Conservation (phyloP, 2,888 invertebrate genomes). For the Leuctra nigra region DNA sequence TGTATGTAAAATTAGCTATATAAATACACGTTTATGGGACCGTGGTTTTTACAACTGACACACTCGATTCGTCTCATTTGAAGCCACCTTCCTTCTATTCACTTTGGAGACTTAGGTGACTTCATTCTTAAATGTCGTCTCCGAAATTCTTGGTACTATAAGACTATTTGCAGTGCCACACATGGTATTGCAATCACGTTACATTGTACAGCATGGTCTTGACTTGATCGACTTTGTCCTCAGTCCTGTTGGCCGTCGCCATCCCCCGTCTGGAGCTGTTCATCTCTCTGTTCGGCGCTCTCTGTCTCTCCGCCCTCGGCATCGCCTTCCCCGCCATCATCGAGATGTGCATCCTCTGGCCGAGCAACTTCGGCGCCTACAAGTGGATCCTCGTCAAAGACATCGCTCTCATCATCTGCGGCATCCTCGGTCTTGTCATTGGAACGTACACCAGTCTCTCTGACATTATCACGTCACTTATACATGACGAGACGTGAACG, state of each 20-base stretch:
- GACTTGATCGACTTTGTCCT: no score
- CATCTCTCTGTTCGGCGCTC: constrained; percentile 78
- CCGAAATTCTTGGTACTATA: no score
- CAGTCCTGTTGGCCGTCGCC: constrained; percentile 74
- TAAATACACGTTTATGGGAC: no score
- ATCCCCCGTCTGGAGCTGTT: constrained; percentile 76
- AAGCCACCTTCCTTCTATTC: no score
- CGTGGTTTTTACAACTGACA: no score
- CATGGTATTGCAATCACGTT: no score
- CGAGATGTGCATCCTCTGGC: constrained; percentile 71
- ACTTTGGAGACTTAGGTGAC: no score
- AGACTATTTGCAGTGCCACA: no score
- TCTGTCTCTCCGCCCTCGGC: constrained; percentile 82
- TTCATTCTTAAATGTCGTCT: no score
- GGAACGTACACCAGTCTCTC: constrained; percentile 63
- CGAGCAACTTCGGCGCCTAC: constrained; percentile 50
- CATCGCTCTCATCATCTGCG: constrained; percentile 55
- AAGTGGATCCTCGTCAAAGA: constrained; percentile 55
- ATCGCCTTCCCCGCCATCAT: constrained; percentile 87
- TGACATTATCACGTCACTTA: constrained; percentile 45
- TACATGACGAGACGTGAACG: neutral
- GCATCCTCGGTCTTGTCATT: constrained; percentile 57
- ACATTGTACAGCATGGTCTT: no score
- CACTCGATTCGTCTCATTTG: no score
- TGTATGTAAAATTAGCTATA: no score